These are phyloP conservation scores for Pelobates cultripes DNA, from an alignment of 2,797 vertebrate species.

Conservation along the genomic window DNA sequence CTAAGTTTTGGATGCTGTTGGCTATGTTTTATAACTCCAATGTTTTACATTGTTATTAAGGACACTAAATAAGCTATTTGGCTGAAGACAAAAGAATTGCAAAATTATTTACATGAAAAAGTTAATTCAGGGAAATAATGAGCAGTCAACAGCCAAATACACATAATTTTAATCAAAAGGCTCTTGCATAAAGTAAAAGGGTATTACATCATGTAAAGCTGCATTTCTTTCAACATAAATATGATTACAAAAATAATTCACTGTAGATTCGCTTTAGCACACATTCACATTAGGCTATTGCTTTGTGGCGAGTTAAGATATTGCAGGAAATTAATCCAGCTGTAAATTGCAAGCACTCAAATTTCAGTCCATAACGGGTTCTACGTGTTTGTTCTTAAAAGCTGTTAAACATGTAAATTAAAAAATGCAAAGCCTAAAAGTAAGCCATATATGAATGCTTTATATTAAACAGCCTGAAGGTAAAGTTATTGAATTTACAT, in stretches of 20 bases:
- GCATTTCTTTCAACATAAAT: neutral
- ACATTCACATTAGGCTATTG: conserved; percentile 25
- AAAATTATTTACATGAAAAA: no score
- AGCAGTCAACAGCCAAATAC: no score
- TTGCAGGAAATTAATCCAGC: conserved; percentile 7
- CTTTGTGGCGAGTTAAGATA: conserved; percentile 20
- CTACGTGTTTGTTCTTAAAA: conserved; percentile 21
- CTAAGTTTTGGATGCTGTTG: no score
- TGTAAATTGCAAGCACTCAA: conserved; percentile 21
- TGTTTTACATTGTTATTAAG: no score
- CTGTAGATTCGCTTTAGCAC: neutral
- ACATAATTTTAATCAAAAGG: no score
- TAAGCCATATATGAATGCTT: conserved; percentile 21
- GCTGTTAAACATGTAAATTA: conserved; percentile 18
- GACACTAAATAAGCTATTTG: no score
- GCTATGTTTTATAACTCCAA: no score
- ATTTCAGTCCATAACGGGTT: conserved; percentile 7
- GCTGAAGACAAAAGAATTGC: no score
- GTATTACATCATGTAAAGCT: neutral
- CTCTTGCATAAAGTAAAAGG: neutral
- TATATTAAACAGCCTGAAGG: conserved; percentile 24
- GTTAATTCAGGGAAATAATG: no score
- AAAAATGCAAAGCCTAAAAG: conserved; percentile 23
- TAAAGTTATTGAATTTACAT: conserved; percentile 37
- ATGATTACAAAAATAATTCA: neutral